These are phyloP conservation scores for Hemicordylus capensis DNA, from an alignment of 2,113 vertebrate species.

Conservation along the genomic window DNA sequence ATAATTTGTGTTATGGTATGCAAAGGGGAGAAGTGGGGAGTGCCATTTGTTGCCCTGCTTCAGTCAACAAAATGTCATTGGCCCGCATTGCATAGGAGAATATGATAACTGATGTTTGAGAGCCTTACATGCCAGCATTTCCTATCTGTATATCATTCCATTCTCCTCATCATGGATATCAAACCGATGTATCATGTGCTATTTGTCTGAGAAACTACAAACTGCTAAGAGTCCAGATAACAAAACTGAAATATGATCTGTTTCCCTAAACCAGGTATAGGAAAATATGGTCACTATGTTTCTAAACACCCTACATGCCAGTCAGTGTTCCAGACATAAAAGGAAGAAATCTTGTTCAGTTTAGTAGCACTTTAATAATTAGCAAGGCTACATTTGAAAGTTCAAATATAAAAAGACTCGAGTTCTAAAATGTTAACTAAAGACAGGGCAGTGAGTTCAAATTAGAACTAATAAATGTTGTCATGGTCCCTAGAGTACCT, in stretches of 20 bases:
- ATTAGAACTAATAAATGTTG: neutral
- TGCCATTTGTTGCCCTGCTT: no score
- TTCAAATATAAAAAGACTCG: neutral
- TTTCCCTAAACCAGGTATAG: neutral
- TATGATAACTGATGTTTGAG: neutral
- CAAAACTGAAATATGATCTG: neutral
- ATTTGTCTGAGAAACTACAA: neutral
- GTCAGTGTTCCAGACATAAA: neutral
- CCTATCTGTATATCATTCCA: neutral
- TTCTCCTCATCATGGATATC: neutral
- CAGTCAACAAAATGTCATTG: no score
- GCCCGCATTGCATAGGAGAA: neutral
- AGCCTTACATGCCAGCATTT: neutral
- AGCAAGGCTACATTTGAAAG: neutral
- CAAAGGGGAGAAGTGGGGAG: no score
- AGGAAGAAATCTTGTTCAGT: neutral
- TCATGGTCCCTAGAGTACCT: neutral
- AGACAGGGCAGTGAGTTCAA: neutral
- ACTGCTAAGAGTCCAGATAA: neutral
- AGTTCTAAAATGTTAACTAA: neutral
- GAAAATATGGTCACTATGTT: neutral
- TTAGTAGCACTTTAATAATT: no score
- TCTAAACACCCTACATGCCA: neutral
- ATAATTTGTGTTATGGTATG: no score
- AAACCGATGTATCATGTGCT: neutral